Percentiles rank a stretch among this genome's conserved stretches.
Evolutionary conservation across 2,797 vertebrate species (phyloP).

Genomic region (Protosalanx chinensis): DNA sequence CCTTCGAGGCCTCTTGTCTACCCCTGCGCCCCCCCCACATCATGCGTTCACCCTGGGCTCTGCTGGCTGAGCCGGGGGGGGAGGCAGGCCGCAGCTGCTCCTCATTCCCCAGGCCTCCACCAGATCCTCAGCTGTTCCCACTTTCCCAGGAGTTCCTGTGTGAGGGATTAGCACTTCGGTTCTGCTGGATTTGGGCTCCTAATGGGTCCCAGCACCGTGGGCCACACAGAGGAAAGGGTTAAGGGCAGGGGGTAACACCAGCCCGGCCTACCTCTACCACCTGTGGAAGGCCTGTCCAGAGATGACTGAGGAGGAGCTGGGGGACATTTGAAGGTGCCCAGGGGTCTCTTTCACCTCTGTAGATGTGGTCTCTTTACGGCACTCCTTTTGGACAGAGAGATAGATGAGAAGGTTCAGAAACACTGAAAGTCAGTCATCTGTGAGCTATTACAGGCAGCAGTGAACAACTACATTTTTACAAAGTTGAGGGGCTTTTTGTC

Average conservation of each 20-base stretch:
- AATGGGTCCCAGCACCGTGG: constrained; percentile 73
- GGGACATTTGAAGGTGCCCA: constrained; percentile 23
- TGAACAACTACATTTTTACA: constrained; percentile 36
- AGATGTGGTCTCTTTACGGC: neutral
- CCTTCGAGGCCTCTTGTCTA: neutral
- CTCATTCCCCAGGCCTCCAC: constrained; percentile 73
- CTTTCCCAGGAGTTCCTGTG: constrained; percentile 74
- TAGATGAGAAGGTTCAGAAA: constrained; percentile 17
- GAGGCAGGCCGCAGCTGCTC: constrained; percentile 70
- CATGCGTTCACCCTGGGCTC: constrained; percentile 39
- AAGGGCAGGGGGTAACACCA: neutral
- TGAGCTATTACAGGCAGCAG: constrained; percentile 17
- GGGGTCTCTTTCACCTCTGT: neutral
- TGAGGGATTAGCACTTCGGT: constrained; percentile 73
- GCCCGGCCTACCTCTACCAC: constrained; percentile 7
- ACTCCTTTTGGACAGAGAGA: constrained; percentile 8
- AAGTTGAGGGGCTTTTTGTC: constrained; percentile 21
- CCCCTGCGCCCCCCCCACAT: neutral
- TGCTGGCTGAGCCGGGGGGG: neutral
- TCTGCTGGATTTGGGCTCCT: constrained; percentile 69
- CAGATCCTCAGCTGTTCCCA: constrained; percentile 75
- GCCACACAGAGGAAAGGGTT: constrained; percentile 56
- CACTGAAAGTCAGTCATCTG: constrained; percentile 13
- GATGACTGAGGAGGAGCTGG: constrained; percentile 29
- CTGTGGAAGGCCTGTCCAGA: constrained; percentile 19